These are phyloP conservation scores for Thaumatotibia leucotreta DNA, from an alignment of 1,140 invertebrate genomes.

Conservation along the genomic window DNA sequence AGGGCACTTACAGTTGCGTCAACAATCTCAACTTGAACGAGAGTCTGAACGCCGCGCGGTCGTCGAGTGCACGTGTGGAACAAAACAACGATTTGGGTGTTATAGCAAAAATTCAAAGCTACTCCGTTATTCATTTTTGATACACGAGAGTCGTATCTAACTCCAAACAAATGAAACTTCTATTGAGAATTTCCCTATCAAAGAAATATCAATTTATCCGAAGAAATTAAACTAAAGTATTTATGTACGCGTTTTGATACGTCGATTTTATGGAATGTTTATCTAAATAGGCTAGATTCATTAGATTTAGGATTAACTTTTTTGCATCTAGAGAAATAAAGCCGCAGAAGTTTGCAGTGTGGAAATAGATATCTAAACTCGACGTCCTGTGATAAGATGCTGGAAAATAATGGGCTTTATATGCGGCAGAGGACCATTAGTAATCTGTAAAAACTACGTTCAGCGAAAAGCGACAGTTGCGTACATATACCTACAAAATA, in stretches of 20 bases:
- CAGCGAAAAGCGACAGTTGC: constrained; percentile 33
- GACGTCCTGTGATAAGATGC: not conserved
- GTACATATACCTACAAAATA: constrained; percentile 25
- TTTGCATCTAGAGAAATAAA: not conserved
- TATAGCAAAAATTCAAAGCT: constrained; percentile 35
- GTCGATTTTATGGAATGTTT: too few species aligned
- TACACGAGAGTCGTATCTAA: not conserved
- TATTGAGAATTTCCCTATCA: too few species aligned
- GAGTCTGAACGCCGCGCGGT: constrained; percentile 60
- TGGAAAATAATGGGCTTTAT: not conserved
- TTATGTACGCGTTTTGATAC: not conserved
- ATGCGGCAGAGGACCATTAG: not conserved
- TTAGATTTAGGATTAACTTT: too few species aligned
- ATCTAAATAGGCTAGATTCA: too few species aligned
- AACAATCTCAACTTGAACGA: constrained; percentile 72
- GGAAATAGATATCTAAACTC: not conserved
- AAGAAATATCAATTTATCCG: too few species aligned
- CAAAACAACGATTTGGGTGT: constrained; percentile 61
- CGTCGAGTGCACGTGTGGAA: constrained; percentile 69
- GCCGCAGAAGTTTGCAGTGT: not conserved
- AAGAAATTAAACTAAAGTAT: not conserved
- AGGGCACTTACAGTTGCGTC: constrained; percentile 69
- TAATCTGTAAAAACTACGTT: constrained; percentile 7
- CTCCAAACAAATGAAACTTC: not conserved
- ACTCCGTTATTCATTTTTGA: not conserved